phyloP scores from a whole-genome alignment of 2,888 invertebrate species.

The Thysanoteuthis rhombus region DNA sequence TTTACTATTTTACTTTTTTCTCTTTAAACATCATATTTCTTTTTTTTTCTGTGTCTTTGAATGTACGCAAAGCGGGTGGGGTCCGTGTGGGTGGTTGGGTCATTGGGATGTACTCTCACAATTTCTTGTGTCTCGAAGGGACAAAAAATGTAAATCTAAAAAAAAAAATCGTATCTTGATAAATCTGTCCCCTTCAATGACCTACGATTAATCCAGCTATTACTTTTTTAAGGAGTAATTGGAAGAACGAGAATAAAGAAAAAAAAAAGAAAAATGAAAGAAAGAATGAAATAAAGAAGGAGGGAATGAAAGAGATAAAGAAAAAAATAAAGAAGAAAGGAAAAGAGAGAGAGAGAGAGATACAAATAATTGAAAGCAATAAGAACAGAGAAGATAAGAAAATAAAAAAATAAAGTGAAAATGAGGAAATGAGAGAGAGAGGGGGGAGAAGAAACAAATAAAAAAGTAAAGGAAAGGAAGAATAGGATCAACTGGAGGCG shows the following conservation, averaged over 20 bases:
- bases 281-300: background rate
- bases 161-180: background rate
- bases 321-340: background rate
- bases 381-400: background rate
- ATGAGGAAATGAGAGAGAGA: background rate
- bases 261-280: background rate
- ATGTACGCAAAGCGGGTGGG: background rate
- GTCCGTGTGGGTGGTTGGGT: background rate
- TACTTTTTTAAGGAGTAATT: background rate
- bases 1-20: background rate
- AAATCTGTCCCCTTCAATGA: conserved; percentile 12
- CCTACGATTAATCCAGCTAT: background rate
- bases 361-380: background rate
- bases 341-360: background rate
- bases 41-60: background rate
- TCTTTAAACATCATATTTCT: background rate
- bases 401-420: background rate
- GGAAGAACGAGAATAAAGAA: background rate
- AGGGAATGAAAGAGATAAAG: background rate
- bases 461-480: too few species aligned
- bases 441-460: background rate
- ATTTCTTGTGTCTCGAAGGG: background rate
- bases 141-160: background rate
- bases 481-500: too few species aligned
- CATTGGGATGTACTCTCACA: background rate